phyloP scores from a whole-genome alignment of 2,797 vertebrate species.

The Orientallactaga sibirica region DNA sequence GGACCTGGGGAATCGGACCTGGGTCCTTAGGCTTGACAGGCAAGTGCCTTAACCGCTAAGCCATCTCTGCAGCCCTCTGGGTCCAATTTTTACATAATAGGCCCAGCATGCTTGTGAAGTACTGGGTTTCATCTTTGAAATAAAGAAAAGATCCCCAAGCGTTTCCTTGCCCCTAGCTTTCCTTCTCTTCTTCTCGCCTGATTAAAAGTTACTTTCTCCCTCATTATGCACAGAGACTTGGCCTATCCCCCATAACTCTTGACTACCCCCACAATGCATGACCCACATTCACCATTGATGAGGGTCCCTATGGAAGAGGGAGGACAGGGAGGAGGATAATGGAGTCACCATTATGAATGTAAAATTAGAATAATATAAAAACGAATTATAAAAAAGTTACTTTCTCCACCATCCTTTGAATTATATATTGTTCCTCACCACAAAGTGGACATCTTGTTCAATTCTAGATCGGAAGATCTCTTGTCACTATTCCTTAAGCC shows the following conservation, averaged over 20 bases:
- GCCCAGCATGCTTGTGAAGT: slow-evolving; percentile 21
- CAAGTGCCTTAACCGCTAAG: too few species aligned
- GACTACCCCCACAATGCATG: too few species aligned
- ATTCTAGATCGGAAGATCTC: slow-evolving; percentile 22
- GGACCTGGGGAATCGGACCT: too few species aligned
- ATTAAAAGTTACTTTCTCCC: background rate
- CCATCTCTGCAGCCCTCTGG: background rate
- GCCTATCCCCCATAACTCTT: too few species aligned
- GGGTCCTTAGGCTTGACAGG: too few species aligned
- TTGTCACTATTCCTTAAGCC: slow-evolving; percentile 7
- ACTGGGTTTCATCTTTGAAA: slow-evolving; percentile 63
- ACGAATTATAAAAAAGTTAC: background rate
- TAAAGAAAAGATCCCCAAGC: slow-evolving; percentile 25
- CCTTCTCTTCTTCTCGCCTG: background rate
- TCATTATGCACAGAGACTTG: background rate
- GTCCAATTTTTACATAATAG: slow-evolving; percentile 46
- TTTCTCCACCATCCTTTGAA: background rate
- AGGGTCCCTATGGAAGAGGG: too few species aligned
- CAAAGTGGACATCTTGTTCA: slow-evolving; percentile 11
- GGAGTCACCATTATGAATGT: too few species aligned
- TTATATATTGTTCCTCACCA: background rate
- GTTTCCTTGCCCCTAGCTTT: background rate
- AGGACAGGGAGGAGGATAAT: too few species aligned
- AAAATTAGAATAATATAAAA: too few species aligned
- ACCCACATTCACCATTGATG: too few species aligned